Percentiles rank a stretch among this genome's conserved stretches.
These are phyloP conservation scores for Etheostoma cragini DNA, from an alignment of 2,113 vertebrate genomes.

Conservation along the genomic window DNA sequence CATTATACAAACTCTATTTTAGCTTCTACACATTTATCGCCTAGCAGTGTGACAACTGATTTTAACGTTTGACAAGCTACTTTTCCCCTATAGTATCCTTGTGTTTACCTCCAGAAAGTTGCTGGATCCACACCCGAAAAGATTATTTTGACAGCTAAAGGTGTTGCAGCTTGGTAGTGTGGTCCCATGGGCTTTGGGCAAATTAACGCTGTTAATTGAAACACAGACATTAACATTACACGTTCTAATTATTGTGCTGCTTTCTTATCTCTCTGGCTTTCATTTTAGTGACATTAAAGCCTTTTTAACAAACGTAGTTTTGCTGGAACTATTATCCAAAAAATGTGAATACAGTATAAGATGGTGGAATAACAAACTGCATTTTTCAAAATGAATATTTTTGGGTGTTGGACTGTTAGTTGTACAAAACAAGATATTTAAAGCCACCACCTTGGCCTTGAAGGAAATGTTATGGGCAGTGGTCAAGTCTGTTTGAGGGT, in stretches of 20 bases:
- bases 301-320: neutral
- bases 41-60: neutral
- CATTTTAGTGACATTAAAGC: neutral
- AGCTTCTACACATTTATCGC: neutral
- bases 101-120: conserved; percentile 17
- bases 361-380: neutral
- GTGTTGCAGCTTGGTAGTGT: neutral
- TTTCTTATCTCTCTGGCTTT: neutral
- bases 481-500: neutral
- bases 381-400: neutral
- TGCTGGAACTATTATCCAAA: neutral
- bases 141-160: neutral
- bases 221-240: neutral
- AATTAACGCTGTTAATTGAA: neutral
- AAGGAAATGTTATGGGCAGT: too few relatives aligned
- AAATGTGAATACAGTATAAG: neutral
- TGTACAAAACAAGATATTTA: neutral
- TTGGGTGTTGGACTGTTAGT: neutral
- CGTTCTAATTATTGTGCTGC: neutral
- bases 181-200: neutral
- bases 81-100: conserved; percentile 6
- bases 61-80: conserved; percentile 7
- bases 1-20: conserved; percentile 22
- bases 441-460: too few relatives aligned
- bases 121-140: conserved; percentile 2